A percentile compares a stretch with the other conserved stretches of the same genome.
phyloP scores from a whole-genome alignment of 1,140 invertebrate genomes.

The Dendrolimus kikuchii region DNA sequence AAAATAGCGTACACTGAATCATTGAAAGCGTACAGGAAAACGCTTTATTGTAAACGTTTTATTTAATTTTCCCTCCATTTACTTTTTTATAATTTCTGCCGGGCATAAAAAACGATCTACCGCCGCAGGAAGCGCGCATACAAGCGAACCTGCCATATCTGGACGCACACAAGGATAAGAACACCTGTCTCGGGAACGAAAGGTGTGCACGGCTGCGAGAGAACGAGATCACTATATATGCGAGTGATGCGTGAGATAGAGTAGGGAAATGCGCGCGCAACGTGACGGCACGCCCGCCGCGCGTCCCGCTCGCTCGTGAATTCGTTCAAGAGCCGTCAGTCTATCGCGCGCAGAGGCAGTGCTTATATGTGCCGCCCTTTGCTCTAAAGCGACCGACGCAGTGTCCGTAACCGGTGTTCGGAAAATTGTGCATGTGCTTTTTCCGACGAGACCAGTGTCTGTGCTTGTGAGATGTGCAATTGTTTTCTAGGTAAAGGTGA shows the following conservation, averaged over 20 bases:
- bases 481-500: conserved; percentile 67
- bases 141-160: conserved; percentile 34
- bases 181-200: conserved; percentile 70
- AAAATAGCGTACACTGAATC: conserved; percentile 65
- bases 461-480: conserved; percentile 69
- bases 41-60: conserved; percentile 71
- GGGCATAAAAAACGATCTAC: conserved; percentile 70
- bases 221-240: conserved; percentile 40
- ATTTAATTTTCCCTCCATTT: conserved; percentile 72
- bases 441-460: conserved; percentile 65
- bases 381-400: conserved; percentile 61
- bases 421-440: conserved; percentile 71
- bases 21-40: conserved; percentile 69
- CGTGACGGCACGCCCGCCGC: conserved; percentile 60
- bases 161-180: conserved; percentile 57
- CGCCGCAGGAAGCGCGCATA: conserved; percentile 65
- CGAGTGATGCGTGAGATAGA: conserved; percentile 31
- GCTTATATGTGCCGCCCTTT: conserved; percentile 54
- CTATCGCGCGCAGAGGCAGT: conserved; percentile 63
- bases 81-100: conserved; percentile 70
- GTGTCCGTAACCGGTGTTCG: conserved; percentile 64
- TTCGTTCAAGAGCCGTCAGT: conserved; percentile 51
- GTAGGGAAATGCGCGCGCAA: conserved; percentile 58
- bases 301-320: conserved; percentile 56
- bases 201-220: conserved; percentile 62